phyloP scores from a whole-genome alignment of 2,113 vertebrate genomes.

The Cyprinodon tularosa region DNA sequence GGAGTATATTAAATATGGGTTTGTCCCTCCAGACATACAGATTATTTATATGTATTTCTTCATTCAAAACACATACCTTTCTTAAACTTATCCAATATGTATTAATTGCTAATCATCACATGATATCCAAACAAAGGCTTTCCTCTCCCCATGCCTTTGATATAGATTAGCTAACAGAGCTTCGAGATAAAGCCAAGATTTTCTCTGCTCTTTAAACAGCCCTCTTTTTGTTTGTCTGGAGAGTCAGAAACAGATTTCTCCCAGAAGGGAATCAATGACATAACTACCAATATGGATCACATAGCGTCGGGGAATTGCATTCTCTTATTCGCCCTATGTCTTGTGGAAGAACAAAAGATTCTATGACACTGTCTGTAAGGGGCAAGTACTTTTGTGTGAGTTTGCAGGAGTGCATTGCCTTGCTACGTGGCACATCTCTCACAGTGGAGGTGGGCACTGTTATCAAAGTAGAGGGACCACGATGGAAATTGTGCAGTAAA shows the following conservation, averaged over 20 bases:
- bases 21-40: too few relatives aligned
- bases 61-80: background rate
- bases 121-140: background rate
- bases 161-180: slow-evolving; percentile 25
- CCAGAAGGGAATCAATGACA: slow-evolving; percentile 65
- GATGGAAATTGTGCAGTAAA: slow-evolving; percentile 16
- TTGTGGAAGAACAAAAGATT: slow-evolving; percentile 30
- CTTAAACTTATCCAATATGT: background rate
- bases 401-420: slow-evolving; percentile 31
- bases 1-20: too few relatives aligned
- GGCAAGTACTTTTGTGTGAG: slow-evolving; percentile 38
- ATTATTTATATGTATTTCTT: too few relatives aligned
- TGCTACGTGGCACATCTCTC: slow-evolving; percentile 16
- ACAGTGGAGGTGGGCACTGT: slow-evolving; percentile 19
- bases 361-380: slow-evolving; percentile 18
- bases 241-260: slow-evolving; percentile 53
- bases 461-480: slow-evolving; percentile 19
- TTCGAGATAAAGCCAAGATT: slow-evolving; percentile 35
- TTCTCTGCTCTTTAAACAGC: slow-evolving; percentile 51
- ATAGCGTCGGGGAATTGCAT: slow-evolving; percentile 51
- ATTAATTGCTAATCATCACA: background rate
- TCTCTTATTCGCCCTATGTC: slow-evolving; percentile 13
- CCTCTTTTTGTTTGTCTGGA: slow-evolving; percentile 49
- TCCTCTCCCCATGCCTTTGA: slow-evolving; percentile 20
- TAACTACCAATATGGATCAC: slow-evolving; percentile 59